Base-by-base conservation (phyloP, 2,113 vertebrate species). In the Cromileptes altivelis region DNA sequence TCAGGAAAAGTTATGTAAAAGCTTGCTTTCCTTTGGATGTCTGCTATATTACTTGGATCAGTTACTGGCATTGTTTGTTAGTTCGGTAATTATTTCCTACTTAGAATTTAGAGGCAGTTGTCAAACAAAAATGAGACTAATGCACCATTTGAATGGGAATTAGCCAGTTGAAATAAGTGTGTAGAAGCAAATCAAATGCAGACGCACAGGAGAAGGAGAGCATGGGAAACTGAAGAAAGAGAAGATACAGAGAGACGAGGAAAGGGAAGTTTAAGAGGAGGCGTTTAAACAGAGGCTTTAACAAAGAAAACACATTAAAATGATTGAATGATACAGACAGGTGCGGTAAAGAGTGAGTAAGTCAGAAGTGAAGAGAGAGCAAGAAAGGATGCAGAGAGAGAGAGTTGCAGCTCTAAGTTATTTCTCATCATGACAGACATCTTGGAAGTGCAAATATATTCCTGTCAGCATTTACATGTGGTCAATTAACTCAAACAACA, bases 401-500 rank as follows among this genome's bases (percentile, higher is more conserved):
- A 19, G 19, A 12, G 40, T 14, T n/a, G 6, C 40, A 49, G 63
- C 25, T 23, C 19, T 50, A 25, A 13, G 50, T 21, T 7, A 49
- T 68, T 30, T 25, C 7, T 64, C 52, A 27, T 56, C 13, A 4
- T 4, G 40, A 40, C 40, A 47, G 56, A 69, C 33, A 71, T 70
- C 37, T 67, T 68, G 18, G 7, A 61, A 49, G 25, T 4, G 47
- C 47, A 58, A 58, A 82, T 45, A 50, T 52, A 50, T 30, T 82
- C 47, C 53, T 67, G n/a, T 71, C 67, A 80, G 50, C 72, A 67
- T 76, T 80, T 88, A 79, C 78, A 86, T 71, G 19, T 69, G 68
- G 78, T 80, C 81, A 81, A 37, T 90, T 72, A 83, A 61, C 65
- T 85, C 30, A 33, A 77, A 73, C 76, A 75, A 75, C 74, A 78